Percentiles rank a stretch among this genome's conserved stretches.
Conservation (phyloP, 2,797 vertebrate genomes). For the Gouania willdenowi region DNA sequence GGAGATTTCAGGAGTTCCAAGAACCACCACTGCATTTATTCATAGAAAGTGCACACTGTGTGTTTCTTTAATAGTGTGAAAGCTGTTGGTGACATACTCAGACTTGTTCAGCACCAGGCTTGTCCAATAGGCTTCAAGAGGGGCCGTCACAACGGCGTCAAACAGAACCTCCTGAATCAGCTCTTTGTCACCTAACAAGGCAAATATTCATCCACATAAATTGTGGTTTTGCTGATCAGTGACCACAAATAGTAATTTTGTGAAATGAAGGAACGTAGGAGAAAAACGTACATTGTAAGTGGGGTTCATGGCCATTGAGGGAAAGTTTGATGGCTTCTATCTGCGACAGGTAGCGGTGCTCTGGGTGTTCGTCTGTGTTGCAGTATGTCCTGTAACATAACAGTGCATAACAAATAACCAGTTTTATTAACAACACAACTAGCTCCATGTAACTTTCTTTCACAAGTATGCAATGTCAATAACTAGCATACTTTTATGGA, state of each 20-base stretch:
- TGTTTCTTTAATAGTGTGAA: too few species aligned
- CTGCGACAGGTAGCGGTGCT: constrained; percentile 89
- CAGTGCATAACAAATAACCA: background rate
- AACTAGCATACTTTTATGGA: background rate
- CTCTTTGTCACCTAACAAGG: constrained; percentile 86
- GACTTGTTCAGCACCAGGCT: constrained; percentile 94
- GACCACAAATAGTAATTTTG: too few species aligned
- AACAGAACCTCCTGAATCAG: constrained; percentile 93
- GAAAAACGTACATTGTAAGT: constrained; percentile 85
- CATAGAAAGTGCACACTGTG: too few species aligned
- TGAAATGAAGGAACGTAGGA: background rate
- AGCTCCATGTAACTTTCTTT: background rate
- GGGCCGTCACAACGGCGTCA: constrained; percentile 94
- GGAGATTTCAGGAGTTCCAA: too few species aligned
- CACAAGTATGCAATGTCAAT: background rate
- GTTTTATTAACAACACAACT: background rate
- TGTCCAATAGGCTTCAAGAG: constrained; percentile 95
- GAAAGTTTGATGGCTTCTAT: constrained; percentile 93
- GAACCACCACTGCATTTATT: too few species aligned
- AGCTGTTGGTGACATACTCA: constrained; percentile 84
- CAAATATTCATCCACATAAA: background rate
- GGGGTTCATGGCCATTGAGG: constrained; percentile 87
- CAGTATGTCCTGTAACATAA: constrained; percentile 86
- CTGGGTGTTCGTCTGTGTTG: constrained; percentile 89
- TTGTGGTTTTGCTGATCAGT: too few species aligned